Evolutionary conservation across 2,797 vertebrate genomes (phyloP).

Genomic region (Thripadectes ignobilis): DNA sequence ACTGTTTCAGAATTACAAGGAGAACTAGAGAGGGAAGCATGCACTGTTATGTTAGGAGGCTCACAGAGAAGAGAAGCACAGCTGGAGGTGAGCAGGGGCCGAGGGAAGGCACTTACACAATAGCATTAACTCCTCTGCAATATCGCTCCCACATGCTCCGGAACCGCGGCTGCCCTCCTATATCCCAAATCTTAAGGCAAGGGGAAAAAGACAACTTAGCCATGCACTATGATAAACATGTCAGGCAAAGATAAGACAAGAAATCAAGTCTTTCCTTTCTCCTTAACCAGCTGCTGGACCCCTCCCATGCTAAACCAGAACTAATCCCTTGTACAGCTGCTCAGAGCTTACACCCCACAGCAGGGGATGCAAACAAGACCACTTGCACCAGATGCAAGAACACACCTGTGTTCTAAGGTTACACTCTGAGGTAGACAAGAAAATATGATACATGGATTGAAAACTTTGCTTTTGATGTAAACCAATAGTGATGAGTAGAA

Average conservation of each 20-base stretch:
- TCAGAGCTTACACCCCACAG: background rate
- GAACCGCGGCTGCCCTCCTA: constrained; percentile 97
- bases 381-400: background rate
- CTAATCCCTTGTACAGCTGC: background rate
- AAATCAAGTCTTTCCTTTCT: background rate
- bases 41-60: background rate
- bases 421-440: background rate
- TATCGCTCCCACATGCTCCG: constrained; percentile 99
- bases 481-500: background rate
- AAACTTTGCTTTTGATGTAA: background rate
- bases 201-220: background rate
- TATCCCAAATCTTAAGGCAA: constrained; percentile 92
- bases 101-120: constrained; percentile 87
- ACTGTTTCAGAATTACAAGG: background rate
- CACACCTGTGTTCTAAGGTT: too few species aligned
- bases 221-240: background rate
- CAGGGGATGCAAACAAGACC: background rate
- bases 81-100: background rate
- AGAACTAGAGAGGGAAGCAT: background rate
- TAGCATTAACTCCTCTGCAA: constrained; percentile 96
- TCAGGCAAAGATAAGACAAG: background rate
- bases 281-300: background rate
- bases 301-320: background rate
- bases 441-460: background rate
- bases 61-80: background rate